Base-by-base conservation (phyloP, 2,888 invertebrate genomes). In the Drosophila emarginata region DNA sequence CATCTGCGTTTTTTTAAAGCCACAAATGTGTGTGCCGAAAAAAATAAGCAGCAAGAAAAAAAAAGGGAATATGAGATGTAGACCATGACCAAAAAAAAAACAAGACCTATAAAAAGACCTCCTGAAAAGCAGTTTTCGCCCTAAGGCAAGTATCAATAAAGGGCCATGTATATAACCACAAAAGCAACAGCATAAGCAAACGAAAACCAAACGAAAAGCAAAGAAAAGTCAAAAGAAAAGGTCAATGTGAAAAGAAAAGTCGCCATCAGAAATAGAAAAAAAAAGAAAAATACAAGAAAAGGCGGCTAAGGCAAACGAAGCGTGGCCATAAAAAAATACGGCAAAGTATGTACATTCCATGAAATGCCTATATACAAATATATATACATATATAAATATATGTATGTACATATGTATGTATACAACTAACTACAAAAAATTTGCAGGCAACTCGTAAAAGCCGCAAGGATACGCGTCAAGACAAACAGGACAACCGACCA, bases 101-200 rank as follows among this genome's bases (percentile, higher is more conserved):
- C 28, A 57, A 32, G 52, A 21, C 56, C 61, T 60, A 51, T 72
- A 74, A 79, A 87, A 78, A 64, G 64, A 36, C 58, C 67, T 36
- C 45, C 45, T 21, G 45, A 76, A 74, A 73, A 64, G 61, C 79
- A 73, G 60, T 69, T 54, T 54, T 32, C 36, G 28, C 32, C 69
- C 71, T 58, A 70, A 40, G 73, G 70, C 74, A 77, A 82, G 66
- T 84, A 85, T 81, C 82, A 84, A 78, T 87, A 81, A 84, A 78
- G 77, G 71, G 40, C 45, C 86, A 59, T 86, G 86, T 79, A 82
- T 32, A 32, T 32, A 85, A 80, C 77, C 77, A 63, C 72, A 66
- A 60, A 45, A 45, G 45, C 45, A 45, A 51, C 54, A 62, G 50
- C 51, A 74, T 69, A 76, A 68, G 58, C 67, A 62, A 70, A 60